phyloP scores from a whole-genome alignment of 2,113 vertebrate genomes.

The Saiga tatarica region DNA sequence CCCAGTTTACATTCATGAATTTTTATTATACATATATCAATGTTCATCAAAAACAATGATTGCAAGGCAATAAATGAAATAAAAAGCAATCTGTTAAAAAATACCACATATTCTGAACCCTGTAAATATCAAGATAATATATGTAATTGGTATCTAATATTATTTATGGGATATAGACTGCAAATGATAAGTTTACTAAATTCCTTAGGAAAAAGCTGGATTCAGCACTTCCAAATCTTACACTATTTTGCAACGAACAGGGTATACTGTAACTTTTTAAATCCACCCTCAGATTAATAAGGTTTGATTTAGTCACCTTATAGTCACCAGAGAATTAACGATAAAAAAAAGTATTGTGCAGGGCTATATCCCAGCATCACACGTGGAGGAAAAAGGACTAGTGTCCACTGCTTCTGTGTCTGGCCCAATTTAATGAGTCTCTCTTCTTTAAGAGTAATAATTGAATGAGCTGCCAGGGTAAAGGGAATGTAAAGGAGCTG shows the following conservation, averaged over 20 bases:
- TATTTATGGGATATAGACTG: neutral
- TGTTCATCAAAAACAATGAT: neutral
- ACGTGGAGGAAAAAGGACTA: neutral
- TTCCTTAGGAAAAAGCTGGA: neutral
- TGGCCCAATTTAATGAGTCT: neutral
- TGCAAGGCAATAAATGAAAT: constrained; percentile 15
- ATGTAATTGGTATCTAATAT: neutral
- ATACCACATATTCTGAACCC: neutral
- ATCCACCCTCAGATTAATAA: neutral
- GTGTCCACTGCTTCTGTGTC: neutral
- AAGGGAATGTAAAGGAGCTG: neutral
- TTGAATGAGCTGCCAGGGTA: neutral
- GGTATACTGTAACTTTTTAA: neutral
- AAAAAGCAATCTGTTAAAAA: constrained; percentile 1
- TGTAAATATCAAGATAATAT: neutral
- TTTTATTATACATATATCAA: neutral
- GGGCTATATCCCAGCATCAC: neutral
- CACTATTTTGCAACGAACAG: neutral
- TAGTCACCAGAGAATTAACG: neutral
- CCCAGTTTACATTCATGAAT: neutral
- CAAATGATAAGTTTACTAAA: neutral
- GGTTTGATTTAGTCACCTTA: neutral
- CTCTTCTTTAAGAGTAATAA: neutral
- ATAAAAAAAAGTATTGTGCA: neutral
- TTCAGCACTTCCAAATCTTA: neutral